Base-by-base conservation (phyloP, 1,140 invertebrate genomes). In the Brachionus angularis region DNA sequence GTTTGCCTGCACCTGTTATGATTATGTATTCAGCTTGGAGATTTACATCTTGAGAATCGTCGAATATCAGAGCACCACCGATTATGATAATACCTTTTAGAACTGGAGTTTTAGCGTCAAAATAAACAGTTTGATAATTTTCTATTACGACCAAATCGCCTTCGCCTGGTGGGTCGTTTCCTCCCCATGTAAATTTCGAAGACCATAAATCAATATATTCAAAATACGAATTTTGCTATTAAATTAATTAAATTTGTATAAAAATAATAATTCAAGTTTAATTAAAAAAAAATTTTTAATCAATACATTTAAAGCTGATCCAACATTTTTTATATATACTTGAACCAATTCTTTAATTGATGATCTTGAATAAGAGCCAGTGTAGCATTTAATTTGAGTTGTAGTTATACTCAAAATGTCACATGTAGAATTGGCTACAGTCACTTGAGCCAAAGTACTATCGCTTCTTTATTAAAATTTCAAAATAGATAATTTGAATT, bases 111-210 rank as follows among this genome's bases (percentile, higher is more conserved):
- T 75, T 67, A 7, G 70, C 72, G 52, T 80, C 79, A 62, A 80
- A 72, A n/a, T 78, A 55, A 8, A 80, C 64, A 1, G 73, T 76
- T 74, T 78, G 76, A 14, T 76, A 75, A 36, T 72, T 44, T 10
- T 72, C 73, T 27, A 80, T 77, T 25, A 79, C 75, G 10, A 79
- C 78, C 29, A 80, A 64, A 42, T 79, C 78, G 5, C 78, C 78
- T n/a, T 73, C 75, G 18, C 52, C 42, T 1, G 79, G 79, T 1
- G 72, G 62, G 14, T 46, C 21, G 12, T 58, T 27, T 12, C 74
- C 75, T 21, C 73, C 73, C 76, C 78, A 79, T 1, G 77, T 75
- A 18, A 25, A 74, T 10, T 21, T 16, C 5, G 75, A 76, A n/a
- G 75, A 77, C 77, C 77, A 79, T 0, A 73, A 62, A 50, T 78